These are phyloP conservation scores for Eueides isabella DNA, from an alignment of 1,140 invertebrate genomes.

Conservation along the genomic window DNA sequence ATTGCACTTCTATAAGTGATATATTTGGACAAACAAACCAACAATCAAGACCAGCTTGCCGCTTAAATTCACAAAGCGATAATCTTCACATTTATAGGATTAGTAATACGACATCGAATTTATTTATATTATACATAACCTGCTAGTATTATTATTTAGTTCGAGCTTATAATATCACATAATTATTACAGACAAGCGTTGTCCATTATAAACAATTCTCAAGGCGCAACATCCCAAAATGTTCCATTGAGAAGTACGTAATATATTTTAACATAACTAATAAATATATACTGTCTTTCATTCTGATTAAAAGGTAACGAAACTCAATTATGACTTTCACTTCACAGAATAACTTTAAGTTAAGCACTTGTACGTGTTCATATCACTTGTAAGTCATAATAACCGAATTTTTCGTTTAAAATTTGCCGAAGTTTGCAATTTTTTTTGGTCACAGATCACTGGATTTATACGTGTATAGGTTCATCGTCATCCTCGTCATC, in stretches of 20 bases:
- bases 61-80: conserved; percentile 32
- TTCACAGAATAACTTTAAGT: conserved; percentile 42
- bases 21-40: neutral
- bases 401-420: conserved; percentile 36
- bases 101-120: conserved; percentile 68
- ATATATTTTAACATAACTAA: conserved; percentile 41
- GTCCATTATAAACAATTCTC: conserved; percentile 50
- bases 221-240: conserved; percentile 26
- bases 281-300: conserved; percentile 41
- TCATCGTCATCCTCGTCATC: conserved; percentile 77
- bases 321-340: conserved; percentile 31
- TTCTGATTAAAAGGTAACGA: conserved; percentile 31
- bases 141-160: conserved; percentile 51
- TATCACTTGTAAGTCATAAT: conserved; percentile 46
- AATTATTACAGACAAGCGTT: conserved; percentile 62
- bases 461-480: conserved; percentile 72
- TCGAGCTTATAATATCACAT: conserved; percentile 80
- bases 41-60: conserved; percentile 37
- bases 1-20: neutral
- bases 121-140: conserved; percentile 65
- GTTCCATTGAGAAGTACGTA: conserved; percentile 34
- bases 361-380: conserved; percentile 49
- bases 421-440: conserved; percentile 31
- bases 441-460: conserved; percentile 46
- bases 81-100: conserved; percentile 28